Evolutionary conservation across 2,888 invertebrate species (phyloP).

Genomic region (Melieria picta): DNA sequence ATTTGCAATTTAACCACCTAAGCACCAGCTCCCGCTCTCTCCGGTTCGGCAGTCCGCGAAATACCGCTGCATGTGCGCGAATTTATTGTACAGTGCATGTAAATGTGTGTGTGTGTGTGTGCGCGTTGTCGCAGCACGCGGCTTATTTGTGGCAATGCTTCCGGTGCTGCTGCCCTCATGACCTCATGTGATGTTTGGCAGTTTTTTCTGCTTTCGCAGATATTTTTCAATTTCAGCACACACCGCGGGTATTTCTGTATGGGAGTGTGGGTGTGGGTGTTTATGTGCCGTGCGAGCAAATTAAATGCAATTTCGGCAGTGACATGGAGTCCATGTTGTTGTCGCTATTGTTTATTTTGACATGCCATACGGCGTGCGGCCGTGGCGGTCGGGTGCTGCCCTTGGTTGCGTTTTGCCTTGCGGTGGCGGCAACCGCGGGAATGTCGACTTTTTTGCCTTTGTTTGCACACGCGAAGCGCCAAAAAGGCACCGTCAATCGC

Average conservation of each 20-base stretch:
- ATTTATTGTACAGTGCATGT: background rate
- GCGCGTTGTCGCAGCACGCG: slow-evolving; percentile 2
- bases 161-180: too few species aligned
- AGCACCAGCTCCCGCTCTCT: slow-evolving; percentile 27
- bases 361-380: slow-evolving; percentile 42
- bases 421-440: slow-evolving; percentile 26
- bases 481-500: too few species aligned
- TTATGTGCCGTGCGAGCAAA: slow-evolving; percentile 47
- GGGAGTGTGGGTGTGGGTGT: background rate
- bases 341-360: slow-evolving; percentile 56
- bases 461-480: background rate
- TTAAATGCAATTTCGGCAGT: slow-evolving; percentile 64
- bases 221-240: too few species aligned
- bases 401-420: slow-evolving; percentile 5
- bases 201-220: too few species aligned
- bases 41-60: slow-evolving; percentile 63
- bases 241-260: background rate
- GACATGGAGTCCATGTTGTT: slow-evolving; percentile 55
- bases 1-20: slow-evolving; percentile 66
- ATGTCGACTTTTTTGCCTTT: slow-evolving; percentile 20
- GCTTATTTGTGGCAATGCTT: slow-evolving; percentile 37
- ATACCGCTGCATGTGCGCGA: slow-evolving; percentile 38
- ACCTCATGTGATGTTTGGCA: too few species aligned
- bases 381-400: background rate
- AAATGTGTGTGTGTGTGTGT: background rate